Percentiles rank a stretch among this genome's conserved stretches.
Conservation (phyloP, 2,888 invertebrate genomes). For the Apocheima hispidaria region DNA sequence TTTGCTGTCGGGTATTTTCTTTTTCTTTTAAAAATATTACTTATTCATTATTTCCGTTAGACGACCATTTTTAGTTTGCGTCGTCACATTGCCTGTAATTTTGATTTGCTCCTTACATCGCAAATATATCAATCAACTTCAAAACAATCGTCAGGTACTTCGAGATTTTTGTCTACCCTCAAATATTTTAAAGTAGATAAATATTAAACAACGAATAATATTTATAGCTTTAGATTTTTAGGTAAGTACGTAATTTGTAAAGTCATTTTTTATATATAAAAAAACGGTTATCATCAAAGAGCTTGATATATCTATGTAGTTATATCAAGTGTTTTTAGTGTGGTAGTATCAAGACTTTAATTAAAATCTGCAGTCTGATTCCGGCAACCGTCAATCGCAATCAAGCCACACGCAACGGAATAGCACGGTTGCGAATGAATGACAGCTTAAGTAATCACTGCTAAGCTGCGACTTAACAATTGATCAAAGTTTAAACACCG, state of each 20-base stretch:
- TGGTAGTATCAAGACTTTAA: not conserved
- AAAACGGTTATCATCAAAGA: too few relatives aligned
- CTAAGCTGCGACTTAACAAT: not conserved
- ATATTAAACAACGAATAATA: too few relatives aligned
- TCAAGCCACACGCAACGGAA: not conserved
- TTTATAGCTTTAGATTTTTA: too few relatives aligned
- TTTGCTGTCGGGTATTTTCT: too few relatives aligned
- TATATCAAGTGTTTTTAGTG: too few relatives aligned
- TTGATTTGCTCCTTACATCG: not conserved
- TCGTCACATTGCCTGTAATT: too few relatives aligned
- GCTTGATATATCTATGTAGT: not conserved
- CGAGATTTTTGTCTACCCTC: conserved; percentile 10
- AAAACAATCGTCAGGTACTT: conserved; percentile 17
- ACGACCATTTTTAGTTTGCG: too few relatives aligned
- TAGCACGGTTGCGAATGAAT: too few relatives aligned
- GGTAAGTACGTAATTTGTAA: too few relatives aligned
- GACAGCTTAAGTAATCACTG: not conserved
- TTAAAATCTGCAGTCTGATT: not conserved
- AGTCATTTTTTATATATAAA: too few relatives aligned
- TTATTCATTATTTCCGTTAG: too few relatives aligned
- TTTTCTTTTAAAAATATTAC: too few relatives aligned
- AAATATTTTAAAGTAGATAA: not conserved
- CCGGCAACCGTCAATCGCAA: not conserved
- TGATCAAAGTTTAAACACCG: conserved; percentile 37
- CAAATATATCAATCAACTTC: not conserved